Evolutionary conservation across 2,888 invertebrate genomes (phyloP), one percentile per base, ranked within the genome.

Genomic region (Hypsopygia costalis): DNA sequence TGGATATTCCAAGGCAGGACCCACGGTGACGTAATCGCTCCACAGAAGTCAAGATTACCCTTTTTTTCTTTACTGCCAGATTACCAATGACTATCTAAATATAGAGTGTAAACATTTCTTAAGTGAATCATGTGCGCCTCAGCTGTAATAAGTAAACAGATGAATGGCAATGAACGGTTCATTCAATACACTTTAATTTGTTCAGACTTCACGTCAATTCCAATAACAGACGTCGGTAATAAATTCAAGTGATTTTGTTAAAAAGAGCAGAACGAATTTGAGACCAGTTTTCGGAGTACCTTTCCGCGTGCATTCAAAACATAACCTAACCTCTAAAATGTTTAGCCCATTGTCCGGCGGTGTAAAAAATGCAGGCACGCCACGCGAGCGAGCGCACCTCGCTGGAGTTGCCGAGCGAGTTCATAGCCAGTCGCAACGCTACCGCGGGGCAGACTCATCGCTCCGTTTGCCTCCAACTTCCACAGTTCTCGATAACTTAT

Each of bases 251-350:
- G 36, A 43, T 34, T 11, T 27, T 40, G 33, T 21, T 22, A 32
- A 12, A 38, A 41, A 25, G 27, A 32, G 21, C 29, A 29, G n/a
- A 35, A 25, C 33, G n/a, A n/a, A n/a, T 36, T 28, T 9, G 3
- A 8, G 33, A 28, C 39, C 39, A 38, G 38, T 39, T 39, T 38
- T 31, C 10, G 31, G 33, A 10, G 20, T 20, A 9, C 10, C 8
- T 34, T 39, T 34, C 47, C 48, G 56, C 55, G 54, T 62, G 67
- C 60, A 69, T 70, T 69, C 69, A 68, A 69, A 78, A 76, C 66
- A 75, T 83, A 85, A 85, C 87, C 87, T 83, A 85, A 85, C 87
- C 87, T 86, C 82, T 55, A 79, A 85, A 70, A 72, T 62, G 58
- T 68, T n/a, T 70, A 63, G 62, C 57, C 68, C 62, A 77, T 77